Percentiles rank a stretch among this genome's conserved stretches.
phyloP scores from a whole-genome alignment of 2,113 vertebrate species.

The Macaca fascicularis region DNA sequence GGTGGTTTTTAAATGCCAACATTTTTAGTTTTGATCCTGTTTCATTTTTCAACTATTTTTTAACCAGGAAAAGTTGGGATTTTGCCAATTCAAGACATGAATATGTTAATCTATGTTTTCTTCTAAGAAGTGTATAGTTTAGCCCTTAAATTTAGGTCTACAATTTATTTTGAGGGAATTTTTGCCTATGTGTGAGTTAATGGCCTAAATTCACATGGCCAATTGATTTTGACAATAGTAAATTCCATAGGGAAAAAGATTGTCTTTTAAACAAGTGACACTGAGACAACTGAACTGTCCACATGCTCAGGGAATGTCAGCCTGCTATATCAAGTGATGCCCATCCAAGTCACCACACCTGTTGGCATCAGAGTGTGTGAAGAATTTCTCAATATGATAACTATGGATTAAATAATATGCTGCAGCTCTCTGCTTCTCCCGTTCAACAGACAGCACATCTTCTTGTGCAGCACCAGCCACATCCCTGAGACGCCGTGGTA shows the following conservation, averaged over 20 bases:
- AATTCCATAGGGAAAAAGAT: not conserved
- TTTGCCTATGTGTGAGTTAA: not conserved
- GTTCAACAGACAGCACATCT: too few relatives aligned
- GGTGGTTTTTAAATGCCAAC: not conserved
- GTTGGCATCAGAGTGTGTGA: not conserved
- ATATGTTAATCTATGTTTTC: not conserved
- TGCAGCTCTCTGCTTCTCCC: too few relatives aligned
- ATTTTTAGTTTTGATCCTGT: not conserved
- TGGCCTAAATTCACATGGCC: not conserved
- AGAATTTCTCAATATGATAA: not conserved
- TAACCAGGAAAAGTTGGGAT: not conserved
- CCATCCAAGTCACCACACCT: not conserved
- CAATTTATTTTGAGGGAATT: not conserved
- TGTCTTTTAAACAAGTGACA: too few relatives aligned
- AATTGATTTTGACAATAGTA: not conserved
- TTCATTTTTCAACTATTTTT: not conserved
- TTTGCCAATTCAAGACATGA: not conserved
- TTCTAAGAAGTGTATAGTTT: not conserved
- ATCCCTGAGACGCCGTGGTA: too few relatives aligned
- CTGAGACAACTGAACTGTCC: too few relatives aligned
- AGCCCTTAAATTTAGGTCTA: not conserved
- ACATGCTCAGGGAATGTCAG: not conserved
- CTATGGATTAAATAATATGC: not conserved
- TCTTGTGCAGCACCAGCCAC: too few relatives aligned
- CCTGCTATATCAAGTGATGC: too few relatives aligned